These are phyloP conservation scores for Trogon melanurus DNA, from an alignment of 2,113 vertebrate genomes.

Conservation along the genomic window DNA sequence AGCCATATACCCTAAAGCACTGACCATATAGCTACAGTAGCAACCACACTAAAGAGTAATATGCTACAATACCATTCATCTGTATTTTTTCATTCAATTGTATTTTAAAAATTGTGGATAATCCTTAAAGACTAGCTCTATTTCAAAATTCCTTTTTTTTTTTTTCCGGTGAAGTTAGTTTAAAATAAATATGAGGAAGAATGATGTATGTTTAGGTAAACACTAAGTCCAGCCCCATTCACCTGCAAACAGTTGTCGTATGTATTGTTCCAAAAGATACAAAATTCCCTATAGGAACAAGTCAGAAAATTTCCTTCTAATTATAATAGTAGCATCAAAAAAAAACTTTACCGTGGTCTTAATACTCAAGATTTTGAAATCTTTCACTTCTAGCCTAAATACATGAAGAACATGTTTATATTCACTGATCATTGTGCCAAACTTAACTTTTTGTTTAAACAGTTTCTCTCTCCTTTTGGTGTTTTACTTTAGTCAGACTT, in stretches of 20 bases:
- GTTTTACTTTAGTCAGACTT: background rate
- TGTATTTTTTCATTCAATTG: too few relatives aligned
- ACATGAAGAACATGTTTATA: background rate
- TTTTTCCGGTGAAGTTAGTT: background rate
- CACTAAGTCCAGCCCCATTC: background rate
- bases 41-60: background rate
- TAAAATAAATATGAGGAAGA: background rate
- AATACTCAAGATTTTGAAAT: background rate
- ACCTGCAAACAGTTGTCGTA: background rate
- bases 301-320: background rate
- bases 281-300: background rate
- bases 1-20: constrained; percentile 14
- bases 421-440: background rate
- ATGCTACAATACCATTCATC: background rate
- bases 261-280: background rate
- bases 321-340: background rate
- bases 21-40: background rate
- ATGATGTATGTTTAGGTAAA: background rate
- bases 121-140: background rate
- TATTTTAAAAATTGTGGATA: background rate
- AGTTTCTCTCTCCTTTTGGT: background rate
- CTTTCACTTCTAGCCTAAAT: background rate
- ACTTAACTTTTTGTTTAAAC: background rate
- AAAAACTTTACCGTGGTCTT: background rate
- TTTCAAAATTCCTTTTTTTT: background rate